These are phyloP conservation scores for Theristicus caerulescens DNA, from an alignment of 2,113 vertebrate species.

Conservation along the genomic window DNA sequence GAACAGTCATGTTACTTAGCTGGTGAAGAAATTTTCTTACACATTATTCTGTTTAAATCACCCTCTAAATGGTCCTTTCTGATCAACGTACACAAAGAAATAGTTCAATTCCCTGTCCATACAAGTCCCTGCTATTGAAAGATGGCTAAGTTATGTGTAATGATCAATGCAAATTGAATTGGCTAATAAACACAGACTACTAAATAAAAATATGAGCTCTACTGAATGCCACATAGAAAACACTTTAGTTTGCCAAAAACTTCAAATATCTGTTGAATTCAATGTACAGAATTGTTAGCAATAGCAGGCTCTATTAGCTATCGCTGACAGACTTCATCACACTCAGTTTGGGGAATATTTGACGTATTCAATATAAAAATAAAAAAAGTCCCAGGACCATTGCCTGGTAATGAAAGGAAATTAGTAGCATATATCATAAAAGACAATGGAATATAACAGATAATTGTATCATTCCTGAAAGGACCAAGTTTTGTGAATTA, in stretches of 20 bases:
- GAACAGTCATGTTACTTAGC: background rate
- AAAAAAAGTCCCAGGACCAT: background rate
- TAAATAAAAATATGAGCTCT: background rate
- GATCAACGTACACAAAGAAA: background rate
- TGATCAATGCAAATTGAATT: background rate
- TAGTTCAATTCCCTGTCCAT: background rate
- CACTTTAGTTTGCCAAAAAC: background rate
- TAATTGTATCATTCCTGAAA: background rate
- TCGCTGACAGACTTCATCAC: background rate
- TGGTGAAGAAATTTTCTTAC: background rate
- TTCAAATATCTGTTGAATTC: background rate
- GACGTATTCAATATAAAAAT: background rate
- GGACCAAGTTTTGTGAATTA: background rate
- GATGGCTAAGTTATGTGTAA: background rate
- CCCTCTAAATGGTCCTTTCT: background rate
- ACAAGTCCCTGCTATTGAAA: background rate
- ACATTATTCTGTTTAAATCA: background rate
- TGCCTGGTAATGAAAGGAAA: background rate
- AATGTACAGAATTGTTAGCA: background rate
- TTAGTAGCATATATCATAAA: background rate
- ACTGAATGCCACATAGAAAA: background rate
- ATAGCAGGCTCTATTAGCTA: background rate
- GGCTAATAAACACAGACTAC: background rate
- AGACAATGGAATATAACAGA: background rate
- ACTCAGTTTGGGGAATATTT: background rate